Percentiles rank a stretch among this genome's conserved stretches.
Conservation (phyloP, 2,797 vertebrate species). For the Scyliorhinus canicula region DNA sequence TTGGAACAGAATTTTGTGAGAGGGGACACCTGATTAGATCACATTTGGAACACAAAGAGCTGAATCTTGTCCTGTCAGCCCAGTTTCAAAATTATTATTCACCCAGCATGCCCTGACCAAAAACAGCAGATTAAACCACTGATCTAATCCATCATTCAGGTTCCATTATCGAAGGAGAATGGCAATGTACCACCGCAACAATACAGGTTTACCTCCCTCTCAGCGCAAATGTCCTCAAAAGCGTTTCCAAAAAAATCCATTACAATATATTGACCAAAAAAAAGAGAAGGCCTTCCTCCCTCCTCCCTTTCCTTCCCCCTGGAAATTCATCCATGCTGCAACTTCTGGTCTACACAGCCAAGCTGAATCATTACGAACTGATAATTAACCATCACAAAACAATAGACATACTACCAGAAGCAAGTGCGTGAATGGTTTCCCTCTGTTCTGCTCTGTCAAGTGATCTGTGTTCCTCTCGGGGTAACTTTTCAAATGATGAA, state of each 20-base stretch:
- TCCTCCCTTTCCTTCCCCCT: not conserved
- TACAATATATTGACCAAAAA: not conserved
- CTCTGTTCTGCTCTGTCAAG: conserved; percentile 44
- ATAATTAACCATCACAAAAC: conserved; percentile 33
- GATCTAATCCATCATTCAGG: not conserved
- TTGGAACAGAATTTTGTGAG: not conserved
- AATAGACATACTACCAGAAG: conserved; percentile 28
- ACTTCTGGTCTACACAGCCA: not conserved
- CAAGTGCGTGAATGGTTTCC: conserved; percentile 41
- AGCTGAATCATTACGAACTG: not conserved
- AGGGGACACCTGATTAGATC: not conserved
- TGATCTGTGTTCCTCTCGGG: conserved; percentile 41
- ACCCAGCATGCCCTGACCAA: not conserved
- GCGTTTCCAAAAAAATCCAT: not conserved
- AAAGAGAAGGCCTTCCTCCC: too few relatives aligned
- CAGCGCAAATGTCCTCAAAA: not conserved
- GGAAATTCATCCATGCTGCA: not conserved
- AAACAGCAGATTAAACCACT: too few relatives aligned
- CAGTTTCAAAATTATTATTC: not conserved
- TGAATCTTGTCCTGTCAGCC: not conserved
- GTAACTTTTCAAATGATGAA: conserved; percentile 46
- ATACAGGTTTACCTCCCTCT: not conserved
- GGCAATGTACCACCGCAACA: not conserved
- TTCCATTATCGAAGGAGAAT: not conserved
- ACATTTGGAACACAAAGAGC: not conserved